These are phyloP conservation scores for Cladopsammia gracilis DNA, from an alignment of 64 coral and sea anemone genomes.

Conservation along the genomic window DNA sequence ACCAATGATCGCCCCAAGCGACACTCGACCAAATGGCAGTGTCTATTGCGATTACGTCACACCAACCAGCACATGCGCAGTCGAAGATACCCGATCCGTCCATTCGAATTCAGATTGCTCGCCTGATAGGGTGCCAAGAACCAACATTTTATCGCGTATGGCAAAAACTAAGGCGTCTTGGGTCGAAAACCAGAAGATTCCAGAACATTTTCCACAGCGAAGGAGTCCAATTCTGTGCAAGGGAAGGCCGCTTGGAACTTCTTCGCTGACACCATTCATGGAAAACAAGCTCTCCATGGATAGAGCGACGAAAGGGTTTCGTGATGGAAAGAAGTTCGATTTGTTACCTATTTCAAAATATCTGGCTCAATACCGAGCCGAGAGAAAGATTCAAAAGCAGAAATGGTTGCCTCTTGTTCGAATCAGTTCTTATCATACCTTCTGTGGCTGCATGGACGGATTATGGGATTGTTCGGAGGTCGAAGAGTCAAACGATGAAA, in stretches of 20 bases:
- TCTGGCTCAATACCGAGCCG: constrained; percentile 48
- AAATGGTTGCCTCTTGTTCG: constrained; percentile 71
- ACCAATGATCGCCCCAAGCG: not conserved
- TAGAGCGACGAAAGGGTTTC: constrained; percentile 67
- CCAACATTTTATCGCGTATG: constrained; percentile 95
- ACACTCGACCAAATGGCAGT: not conserved
- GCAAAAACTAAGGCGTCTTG: constrained; percentile 85
- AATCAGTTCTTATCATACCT: constrained; percentile 81
- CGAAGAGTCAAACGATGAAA: not conserved
- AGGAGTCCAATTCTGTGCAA: constrained; percentile 63
- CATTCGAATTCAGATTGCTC: constrained; percentile 46
- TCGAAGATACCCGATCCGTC: constrained; percentile 46
- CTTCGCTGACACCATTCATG: constrained; percentile 60
- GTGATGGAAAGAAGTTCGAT: constrained; percentile 87
- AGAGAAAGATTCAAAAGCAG: constrained; percentile 21
- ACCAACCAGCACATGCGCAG: not conserved
- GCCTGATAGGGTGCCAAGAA: constrained; percentile 38
- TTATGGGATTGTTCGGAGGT: not conserved
- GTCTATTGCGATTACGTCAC: constrained; percentile 28
- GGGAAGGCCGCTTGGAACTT: constrained; percentile 36
- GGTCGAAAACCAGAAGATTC: constrained; percentile 78
- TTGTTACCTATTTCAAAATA: constrained; percentile 85
- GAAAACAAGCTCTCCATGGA: constrained; percentile 46
- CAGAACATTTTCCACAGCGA: constrained; percentile 24
- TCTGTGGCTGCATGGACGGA: not conserved